Evolutionary conservation across 2,113 vertebrate species (phyloP).

Genomic region (Camelus bactrianus): DNA sequence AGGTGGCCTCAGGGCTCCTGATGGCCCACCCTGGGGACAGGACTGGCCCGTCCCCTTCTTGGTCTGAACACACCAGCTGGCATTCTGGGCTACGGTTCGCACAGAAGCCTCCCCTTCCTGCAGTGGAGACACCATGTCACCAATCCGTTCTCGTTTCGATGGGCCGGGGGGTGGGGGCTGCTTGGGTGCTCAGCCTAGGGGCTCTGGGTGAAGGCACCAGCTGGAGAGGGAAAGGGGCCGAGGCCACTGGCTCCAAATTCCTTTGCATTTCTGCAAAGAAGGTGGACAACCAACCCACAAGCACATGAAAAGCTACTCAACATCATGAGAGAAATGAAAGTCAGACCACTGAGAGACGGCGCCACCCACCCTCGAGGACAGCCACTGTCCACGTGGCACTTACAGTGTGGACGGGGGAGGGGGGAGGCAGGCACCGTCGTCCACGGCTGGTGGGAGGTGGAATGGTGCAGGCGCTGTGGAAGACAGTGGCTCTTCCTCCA

Average conservation of each 20-base stretch:
- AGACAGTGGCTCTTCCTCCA: not conserved
- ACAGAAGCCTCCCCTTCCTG: not conserved
- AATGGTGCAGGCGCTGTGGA: not conserved
- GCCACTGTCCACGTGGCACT: not conserved
- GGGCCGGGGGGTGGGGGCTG: fast-evolving
- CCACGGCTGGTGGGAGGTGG: not conserved
- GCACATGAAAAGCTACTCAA: too few relatives aligned
- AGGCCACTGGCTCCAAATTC: not conserved
- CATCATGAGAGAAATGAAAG: fast-evolving
- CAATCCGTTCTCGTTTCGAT: fast-evolving
- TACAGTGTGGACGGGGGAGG: fast-evolving
- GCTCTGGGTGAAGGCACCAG: not conserved
- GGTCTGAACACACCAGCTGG: not conserved
- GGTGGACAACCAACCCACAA: not conserved
- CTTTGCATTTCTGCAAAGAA: not conserved
- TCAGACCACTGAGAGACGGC: not conserved
- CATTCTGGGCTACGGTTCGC: too few relatives aligned
- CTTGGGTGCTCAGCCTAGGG: not conserved
- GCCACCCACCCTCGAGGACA: fast-evolving
- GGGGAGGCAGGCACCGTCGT: not conserved
- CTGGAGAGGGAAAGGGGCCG: not conserved
- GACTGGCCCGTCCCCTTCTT: fast-evolving
- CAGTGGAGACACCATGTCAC: not conserved
- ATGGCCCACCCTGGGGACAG: not conserved
- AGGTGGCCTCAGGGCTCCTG: not conserved